Conservation (phyloP, 2,797 vertebrate genomes). For the Hafferia zeledoni region DNA sequence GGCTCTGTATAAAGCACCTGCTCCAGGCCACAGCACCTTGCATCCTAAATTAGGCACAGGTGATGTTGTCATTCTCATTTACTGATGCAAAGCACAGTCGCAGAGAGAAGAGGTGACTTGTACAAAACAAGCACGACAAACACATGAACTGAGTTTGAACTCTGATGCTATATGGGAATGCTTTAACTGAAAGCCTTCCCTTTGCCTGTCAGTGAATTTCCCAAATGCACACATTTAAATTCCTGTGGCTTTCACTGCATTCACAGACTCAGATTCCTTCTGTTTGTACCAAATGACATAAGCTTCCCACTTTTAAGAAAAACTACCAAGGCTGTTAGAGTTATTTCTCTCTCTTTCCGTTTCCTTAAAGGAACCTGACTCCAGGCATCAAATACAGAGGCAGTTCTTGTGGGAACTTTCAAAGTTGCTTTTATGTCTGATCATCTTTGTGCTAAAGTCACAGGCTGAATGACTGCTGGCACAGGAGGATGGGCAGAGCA, state of each 20-base stretch:
- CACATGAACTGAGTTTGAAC: neutral
- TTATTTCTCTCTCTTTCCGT: neutral
- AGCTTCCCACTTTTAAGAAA: neutral
- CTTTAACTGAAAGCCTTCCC: neutral
- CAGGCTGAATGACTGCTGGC: neutral
- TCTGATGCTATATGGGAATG: neutral
- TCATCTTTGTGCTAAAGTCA: neutral
- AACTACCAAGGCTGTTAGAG: neutral
- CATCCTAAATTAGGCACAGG: neutral
- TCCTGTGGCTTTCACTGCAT: neutral
- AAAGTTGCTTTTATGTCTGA: slow-evolving; percentile 4
- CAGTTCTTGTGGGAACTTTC: slow-evolving; percentile 4
- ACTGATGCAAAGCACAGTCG: neutral
- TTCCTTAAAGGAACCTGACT: slow-evolving; percentile 30
- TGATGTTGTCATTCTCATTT: neutral
- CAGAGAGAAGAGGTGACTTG: neutral
- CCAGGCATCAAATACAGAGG: slow-evolving; percentile 19
- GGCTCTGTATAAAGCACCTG: neutral
- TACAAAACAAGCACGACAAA: neutral
- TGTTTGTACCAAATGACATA: neutral
- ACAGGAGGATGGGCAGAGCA: neutral
- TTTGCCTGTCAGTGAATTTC: neutral
- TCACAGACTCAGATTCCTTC: neutral
- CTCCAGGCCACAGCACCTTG: neutral
- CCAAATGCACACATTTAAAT: neutral